Base-by-base conservation (phyloP, 1,140 invertebrate species). In the Dysdera silvatica region DNA sequence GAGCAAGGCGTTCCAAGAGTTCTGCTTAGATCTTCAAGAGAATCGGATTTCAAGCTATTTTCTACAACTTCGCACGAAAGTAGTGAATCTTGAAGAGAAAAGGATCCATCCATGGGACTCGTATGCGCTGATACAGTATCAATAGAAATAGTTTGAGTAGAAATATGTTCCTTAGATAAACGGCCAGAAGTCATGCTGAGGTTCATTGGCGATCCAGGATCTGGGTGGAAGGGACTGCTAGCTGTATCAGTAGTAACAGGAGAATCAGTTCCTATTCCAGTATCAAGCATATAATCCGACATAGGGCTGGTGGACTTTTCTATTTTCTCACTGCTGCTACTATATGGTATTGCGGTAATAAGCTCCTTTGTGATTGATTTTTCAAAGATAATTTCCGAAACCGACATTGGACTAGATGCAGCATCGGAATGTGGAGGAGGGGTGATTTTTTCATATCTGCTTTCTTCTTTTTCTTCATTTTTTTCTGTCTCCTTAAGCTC, bases 241-340 rank as follows among this genome's bases (percentile, higher is more conserved):
- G 67, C 67, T 24, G 79, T 79, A 71, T 82, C 80, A 14, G 80
- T 80, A 24, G 79, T 71, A 72, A 81, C 79, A 72, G 79, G 78
- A 23, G 71, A 68, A 65, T 79, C 77, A 8, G 73, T 73, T 52
- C 78, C 75, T 23, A 75, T 72, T 31, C 73, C 72, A 57, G 75
- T 79, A 69, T 81, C 81, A 14, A 78, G 75, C 59, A 54, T 66
- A 8, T 65, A 51, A 33, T 62, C 57, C 14, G 33, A 53, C 56
- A 73, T 68, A 29, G 77, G 72, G 68, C 77, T 79, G 10, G 77
- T 80, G 18, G 77, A 69, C 26, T 76, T 79, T 55, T 80, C 79
- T 24, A 59, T 29, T 40, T 72, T 70, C 24, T 69, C 66, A n/a
- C n/a, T n/a, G n/a, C n/a, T n/a, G n/a, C n/a, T n/a, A n/a, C n/a